Conservation (phyloP, 2,888 invertebrate genomes). For the Melolontha melolontha region DNA sequence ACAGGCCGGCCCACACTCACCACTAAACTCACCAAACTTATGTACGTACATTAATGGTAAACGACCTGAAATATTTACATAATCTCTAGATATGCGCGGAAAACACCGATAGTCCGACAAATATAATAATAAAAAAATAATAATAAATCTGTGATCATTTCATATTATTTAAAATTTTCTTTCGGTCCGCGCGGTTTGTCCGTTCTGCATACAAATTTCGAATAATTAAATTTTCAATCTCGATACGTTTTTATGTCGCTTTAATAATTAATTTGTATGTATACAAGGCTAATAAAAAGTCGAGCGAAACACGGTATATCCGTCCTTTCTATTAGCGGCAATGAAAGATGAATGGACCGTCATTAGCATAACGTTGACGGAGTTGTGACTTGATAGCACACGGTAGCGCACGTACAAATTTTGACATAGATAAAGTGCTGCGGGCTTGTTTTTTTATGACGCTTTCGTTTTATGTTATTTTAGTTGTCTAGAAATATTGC, state of each 20-base stretch:
- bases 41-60: conserved; percentile 47
- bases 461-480: conserved; percentile 10
- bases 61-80: conserved; percentile 45
- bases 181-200: conserved; percentile 8
- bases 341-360: conserved; percentile 57
- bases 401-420: conserved; percentile 35
- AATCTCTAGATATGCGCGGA: conserved; percentile 42
- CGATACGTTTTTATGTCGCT: conserved; percentile 25
- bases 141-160: conserved; percentile 7
- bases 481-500: neutral
- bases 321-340: conserved; percentile 51
- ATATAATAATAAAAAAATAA: conserved; percentile 17
- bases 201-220: conserved; percentile 27
- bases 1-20: conserved; percentile 46
- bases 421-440: conserved; percentile 24
- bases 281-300: conserved; percentile 31
- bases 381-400: conserved; percentile 26
- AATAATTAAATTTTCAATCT: conserved; percentile 34
- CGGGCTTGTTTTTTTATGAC: conserved; percentile 17
- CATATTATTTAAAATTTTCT: neutral
- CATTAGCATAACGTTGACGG: conserved; percentile 57
- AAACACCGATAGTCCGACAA: conserved; percentile 28
- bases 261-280: conserved; percentile 37
- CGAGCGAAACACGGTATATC: conserved; percentile 25
- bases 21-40: conserved; percentile 47